Base-by-base conservation (phyloP, 2,888 invertebrate genomes). In the Calameuta filiformis region DNA sequence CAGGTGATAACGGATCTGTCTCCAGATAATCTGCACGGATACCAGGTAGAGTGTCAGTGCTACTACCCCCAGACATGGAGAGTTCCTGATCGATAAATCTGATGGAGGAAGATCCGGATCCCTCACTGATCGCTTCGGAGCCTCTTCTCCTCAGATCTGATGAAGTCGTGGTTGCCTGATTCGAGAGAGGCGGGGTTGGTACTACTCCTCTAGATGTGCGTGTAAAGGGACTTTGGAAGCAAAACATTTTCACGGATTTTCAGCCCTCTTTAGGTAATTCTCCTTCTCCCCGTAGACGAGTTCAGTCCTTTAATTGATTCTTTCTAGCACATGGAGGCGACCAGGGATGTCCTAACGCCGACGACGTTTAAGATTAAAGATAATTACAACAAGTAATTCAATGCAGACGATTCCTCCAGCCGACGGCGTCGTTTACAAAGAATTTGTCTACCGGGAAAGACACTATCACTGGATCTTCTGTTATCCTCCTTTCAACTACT, bases 211-310 rank as follows among this genome's bases (percentile, higher is more conserved):
- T 88, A 76, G 90, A 88, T 31, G 88, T 84, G 79, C 91, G 88
- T 79, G 91, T 88, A 79, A 92, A 92, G 75, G 91, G 91, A 80
- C 90, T 91, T 83, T 91, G 91, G 81, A 92, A 92, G 83, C 92
- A 92, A 82, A 92, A 92, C 92, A 92, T 92, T 73, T 23, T 68
- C 31, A 6, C 23, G n/a, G 12, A 15, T 76, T 35, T 71, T 40
- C 23, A 23, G 23, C 0, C 23, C 56, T 9, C 9, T 56, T 56
- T 2, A 9, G 56, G 23, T 23, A 23, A 23, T 56, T 23, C 9
- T 56, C 2, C 23, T 56, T 56, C 23, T 23, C 9, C 56, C 56
- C 6, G 15, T 56, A 56, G 6, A 23, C 15, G 15, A 40, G 9
- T 23, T 23, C 40, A 23, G 40, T 23, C 15, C 15, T 40, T 15